These are phyloP conservation scores for Lepus townsendii DNA, from an alignment of 2,797 vertebrate genomes.

Conservation along the genomic window DNA sequence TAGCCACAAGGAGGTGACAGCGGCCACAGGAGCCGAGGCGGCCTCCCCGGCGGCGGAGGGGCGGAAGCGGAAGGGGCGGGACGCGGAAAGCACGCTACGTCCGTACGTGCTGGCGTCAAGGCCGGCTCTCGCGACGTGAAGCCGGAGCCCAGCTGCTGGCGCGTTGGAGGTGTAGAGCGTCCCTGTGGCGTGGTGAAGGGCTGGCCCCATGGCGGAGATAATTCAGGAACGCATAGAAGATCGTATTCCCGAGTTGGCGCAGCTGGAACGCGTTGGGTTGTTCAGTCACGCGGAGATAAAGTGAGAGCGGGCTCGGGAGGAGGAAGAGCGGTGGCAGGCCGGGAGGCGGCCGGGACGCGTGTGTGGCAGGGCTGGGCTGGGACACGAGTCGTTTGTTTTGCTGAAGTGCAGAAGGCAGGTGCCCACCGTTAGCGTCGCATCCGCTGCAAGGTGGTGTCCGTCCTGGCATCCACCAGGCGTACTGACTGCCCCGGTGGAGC, in stretches of 20 bases:
- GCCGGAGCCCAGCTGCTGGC: accelerated
- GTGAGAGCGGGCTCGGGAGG: constrained; percentile 87
- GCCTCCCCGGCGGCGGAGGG: not conserved
- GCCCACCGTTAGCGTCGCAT: not conserved
- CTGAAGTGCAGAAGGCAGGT: not conserved
- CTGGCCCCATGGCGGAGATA: constrained; percentile 93
- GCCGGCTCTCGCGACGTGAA: accelerated
- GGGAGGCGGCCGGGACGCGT: not conserved
- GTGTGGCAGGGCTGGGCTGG: not conserved
- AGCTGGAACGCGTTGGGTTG: constrained; percentile 96
- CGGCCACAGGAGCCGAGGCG: accelerated
- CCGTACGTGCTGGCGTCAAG: not conserved
- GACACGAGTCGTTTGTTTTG: no score
- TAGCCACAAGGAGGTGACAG: constrained; percentile 60
- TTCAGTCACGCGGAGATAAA: constrained; percentile 94
- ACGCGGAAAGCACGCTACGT: not conserved
- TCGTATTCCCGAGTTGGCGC: constrained; percentile 94
- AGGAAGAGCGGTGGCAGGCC: not conserved
- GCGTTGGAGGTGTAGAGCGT: accelerated
- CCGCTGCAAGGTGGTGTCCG: not conserved
- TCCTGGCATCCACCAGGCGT: not conserved
- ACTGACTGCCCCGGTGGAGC: not conserved
- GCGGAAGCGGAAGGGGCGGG: constrained; percentile 81
- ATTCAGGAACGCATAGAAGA: constrained; percentile 95
- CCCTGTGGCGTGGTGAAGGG: accelerated